phyloP scores from a whole-genome alignment of 2,797 vertebrate species.

The Pangasius sanitwongsei region DNA sequence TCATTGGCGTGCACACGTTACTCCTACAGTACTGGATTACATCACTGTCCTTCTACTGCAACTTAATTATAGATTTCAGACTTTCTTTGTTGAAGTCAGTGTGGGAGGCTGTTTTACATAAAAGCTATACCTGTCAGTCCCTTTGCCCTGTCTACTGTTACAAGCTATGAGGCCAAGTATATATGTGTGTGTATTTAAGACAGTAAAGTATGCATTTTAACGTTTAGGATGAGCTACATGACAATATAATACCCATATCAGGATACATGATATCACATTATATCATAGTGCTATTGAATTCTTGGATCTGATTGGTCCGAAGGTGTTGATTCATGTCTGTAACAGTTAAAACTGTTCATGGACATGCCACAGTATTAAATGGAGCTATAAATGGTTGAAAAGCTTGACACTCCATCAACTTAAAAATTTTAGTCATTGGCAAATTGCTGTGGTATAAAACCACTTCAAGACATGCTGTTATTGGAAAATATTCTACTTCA shows the following conservation, averaged over 20 bases:
- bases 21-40: slow-evolving; percentile 3
- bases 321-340: neutral
- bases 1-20: neutral
- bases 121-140: slow-evolving; percentile 13
- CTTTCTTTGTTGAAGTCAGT: slow-evolving; percentile 23
- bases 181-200: neutral
- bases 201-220: neutral
- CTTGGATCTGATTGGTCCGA: neutral
- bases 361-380: neutral
- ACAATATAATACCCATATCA: neutral
- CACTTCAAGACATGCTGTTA: neutral
- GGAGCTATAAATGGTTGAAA: neutral
- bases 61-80: slow-evolving; percentile 30
- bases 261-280: neutral
- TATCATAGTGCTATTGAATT: neutral
- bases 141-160: slow-evolving; percentile 12
- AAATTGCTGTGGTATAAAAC: neutral
- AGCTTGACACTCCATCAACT: neutral
- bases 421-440: neutral
- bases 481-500: neutral
- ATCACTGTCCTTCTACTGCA: slow-evolving; percentile 5
- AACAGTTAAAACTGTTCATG: neutral
- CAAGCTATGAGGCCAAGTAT: neutral
- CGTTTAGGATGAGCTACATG: neutral
- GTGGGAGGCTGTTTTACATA: slow-evolving; percentile 20